Evolutionary conservation across 2,888 invertebrate genomes (phyloP), one percentile per base, ranked within the genome.

Genomic region (Apodemia zela): DNA sequence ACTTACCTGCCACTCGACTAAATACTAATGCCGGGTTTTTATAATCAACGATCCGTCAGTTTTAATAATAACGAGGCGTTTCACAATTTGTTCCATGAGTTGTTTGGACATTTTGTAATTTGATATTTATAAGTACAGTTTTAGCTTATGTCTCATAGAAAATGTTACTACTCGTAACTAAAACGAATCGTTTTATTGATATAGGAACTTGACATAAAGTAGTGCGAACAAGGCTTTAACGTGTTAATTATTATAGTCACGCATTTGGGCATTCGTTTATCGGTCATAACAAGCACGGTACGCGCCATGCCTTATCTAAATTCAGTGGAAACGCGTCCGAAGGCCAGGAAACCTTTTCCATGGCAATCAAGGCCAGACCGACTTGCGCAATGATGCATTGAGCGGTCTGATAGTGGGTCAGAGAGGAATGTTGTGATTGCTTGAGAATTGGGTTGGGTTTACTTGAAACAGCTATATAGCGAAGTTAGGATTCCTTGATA

Each of bases 261-360:
- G 47, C 17, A 25, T 29, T 57, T 29, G 8, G 57, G 13, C 15
- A 57, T 15, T 15, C 15, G 29, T 15, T 57, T n/a, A 25, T 57
- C 25, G 13, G 29, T 57, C 57, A 57, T 8, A 57, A 15, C 54
- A 29, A 54, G 54, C 15, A 8, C 57, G 29, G n/a, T 57, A 29
- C 54, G 54, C 29, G 29, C 25, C 57, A 29, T 57, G 7, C 15
- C 57, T 57, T 57, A 57, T 57, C 57, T 29, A 29, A 57, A 57
- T 57, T 57, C 57, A 25, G 25, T 57, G 57, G 57, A 29, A 57
- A n/a, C 15, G 8, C 57, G 29, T n/a, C 7, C 29, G 57, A 57
- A 57, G 57, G 57, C 25, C 57, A 29, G 57, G 57, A 57, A 57
- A 57, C 57, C 57, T 57, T 57, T 57, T 57, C n/a, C 57, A 29